A percentile compares a stretch with the other conserved stretches of the same genome.
phyloP scores from a whole-genome alignment of 2,113 vertebrate species.

The Sialia sialis region DNA sequence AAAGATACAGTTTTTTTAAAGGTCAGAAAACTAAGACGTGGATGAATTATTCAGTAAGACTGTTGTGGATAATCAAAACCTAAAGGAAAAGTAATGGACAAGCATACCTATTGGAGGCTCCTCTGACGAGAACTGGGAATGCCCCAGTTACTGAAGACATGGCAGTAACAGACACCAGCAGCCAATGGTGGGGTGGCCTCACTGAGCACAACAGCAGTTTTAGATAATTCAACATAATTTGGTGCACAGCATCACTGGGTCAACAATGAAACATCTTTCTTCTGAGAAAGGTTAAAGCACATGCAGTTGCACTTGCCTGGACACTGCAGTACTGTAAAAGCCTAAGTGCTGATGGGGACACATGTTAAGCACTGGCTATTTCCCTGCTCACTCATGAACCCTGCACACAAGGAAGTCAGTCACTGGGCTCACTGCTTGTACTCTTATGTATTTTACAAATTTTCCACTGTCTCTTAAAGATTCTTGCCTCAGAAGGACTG shows the following conservation, averaged over 20 bases:
- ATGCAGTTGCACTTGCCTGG: neutral
- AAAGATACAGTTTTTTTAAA: neutral
- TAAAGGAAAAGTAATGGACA: neutral
- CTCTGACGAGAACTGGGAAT: conserved; percentile 20
- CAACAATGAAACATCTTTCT: neutral
- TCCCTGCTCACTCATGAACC: neutral
- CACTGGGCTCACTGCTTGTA: neutral
- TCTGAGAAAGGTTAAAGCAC: neutral
- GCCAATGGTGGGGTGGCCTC: neutral
- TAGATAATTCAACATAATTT: neutral
- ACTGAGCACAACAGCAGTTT: neutral
- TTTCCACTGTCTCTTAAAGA: neutral
- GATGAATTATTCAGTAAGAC: neutral
- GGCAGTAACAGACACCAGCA: conserved; percentile 15
- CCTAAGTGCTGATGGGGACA: too few relatives aligned
- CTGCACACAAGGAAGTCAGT: neutral
- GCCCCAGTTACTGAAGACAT: conserved; percentile 2
- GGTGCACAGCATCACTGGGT: neutral
- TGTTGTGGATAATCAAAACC: neutral
- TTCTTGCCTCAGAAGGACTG: neutral
- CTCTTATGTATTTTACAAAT: neutral
- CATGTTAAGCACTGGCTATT: neutral
- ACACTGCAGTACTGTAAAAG: neutral
- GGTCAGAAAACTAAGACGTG: neutral
- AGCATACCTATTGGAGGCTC: conserved; percentile 35